Conservation (phyloP, 2,113 vertebrate genomes). For the Caranx melampygus region DNA sequence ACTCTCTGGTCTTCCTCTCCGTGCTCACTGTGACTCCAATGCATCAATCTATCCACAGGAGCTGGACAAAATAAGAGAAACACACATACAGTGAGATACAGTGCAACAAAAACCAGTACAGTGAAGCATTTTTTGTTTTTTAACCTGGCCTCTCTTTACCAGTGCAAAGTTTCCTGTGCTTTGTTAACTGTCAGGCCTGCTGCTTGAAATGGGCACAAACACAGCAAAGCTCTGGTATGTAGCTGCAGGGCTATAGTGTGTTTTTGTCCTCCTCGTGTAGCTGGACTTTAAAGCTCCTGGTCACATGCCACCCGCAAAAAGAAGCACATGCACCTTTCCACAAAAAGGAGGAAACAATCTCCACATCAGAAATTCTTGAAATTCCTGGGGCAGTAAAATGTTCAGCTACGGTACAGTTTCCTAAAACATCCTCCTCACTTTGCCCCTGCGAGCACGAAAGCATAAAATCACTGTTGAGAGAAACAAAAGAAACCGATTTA, state of each 20-base stretch:
- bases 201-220: neutral
- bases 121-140: neutral
- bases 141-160: neutral
- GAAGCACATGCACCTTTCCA: neutral
- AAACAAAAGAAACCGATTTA: conserved; percentile 10
- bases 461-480: conserved; percentile 19
- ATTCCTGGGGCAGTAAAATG: conserved; percentile 23
- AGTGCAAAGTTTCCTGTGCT: neutral
- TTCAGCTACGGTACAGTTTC: neutral
- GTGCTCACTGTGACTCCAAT: neutral
- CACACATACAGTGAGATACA: neutral
- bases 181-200: neutral
- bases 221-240: neutral
- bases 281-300: conserved; percentile 2
- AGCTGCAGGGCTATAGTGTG: neutral
- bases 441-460: conserved; percentile 2
- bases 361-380: conserved; percentile 36
- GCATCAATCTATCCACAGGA: neutral
- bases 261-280: neutral
- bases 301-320: neutral
- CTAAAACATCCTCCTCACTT: neutral
- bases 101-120: neutral
- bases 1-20: neutral
- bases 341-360: conserved; percentile 15
- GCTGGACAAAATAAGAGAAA: conserved; percentile 1